Conservation (phyloP, 2,113 vertebrate genomes). For the Ailurus styani region DNA sequence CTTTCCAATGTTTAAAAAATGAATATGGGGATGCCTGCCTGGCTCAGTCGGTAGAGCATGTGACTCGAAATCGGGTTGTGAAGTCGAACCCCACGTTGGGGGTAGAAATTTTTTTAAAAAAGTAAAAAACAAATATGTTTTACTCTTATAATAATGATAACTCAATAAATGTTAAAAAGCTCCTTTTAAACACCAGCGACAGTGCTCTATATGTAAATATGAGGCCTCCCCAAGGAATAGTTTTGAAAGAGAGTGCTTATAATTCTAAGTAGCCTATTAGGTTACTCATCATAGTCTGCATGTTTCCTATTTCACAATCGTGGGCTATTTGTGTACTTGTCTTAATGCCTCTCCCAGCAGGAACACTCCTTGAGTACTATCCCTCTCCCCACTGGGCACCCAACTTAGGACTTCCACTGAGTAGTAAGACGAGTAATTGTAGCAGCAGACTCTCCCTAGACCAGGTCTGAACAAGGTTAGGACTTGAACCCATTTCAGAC, state of each 20-base stretch:
- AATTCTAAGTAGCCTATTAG: not conserved
- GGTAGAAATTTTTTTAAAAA: not conserved
- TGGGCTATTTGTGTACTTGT: not conserved
- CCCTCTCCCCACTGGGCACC: not conserved
- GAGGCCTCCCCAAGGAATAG: not conserved
- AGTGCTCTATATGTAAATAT: not conserved
- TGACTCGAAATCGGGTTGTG: not conserved
- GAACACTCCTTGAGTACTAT: not conserved
- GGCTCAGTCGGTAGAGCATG: not conserved
- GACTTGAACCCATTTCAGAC: not conserved
- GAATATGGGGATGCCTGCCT: not conserved
- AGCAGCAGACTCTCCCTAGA: not conserved
- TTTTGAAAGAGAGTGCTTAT: not conserved
- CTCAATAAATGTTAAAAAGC: not conserved
- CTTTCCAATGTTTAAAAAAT: slow-evolving; percentile 13
- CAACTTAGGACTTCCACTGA: not conserved
- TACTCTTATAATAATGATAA: not conserved
- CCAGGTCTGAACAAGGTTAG: not conserved
- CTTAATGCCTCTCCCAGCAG: not conserved
- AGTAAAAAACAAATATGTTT: not conserved
- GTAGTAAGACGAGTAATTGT: not conserved
- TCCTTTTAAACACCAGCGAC: not conserved
- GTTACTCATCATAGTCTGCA: not conserved
- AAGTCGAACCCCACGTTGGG: not conserved
- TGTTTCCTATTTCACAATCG: not conserved